phyloP scores from a whole-genome alignment of 2,113 vertebrate species.

The Engystomops pustulosus region DNA sequence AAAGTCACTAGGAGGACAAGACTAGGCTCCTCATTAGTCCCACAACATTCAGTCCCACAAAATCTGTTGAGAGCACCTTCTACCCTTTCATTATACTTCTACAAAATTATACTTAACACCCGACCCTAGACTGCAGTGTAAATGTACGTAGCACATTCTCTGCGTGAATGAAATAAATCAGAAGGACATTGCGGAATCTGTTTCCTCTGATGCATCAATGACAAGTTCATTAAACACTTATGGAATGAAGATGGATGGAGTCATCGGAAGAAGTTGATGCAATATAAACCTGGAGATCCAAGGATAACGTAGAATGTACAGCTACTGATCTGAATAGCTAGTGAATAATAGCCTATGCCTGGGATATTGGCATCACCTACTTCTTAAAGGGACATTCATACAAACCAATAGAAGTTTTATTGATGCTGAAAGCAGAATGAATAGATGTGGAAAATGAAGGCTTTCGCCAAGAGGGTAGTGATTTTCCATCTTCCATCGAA shows the following conservation, averaged over 20 bases:
- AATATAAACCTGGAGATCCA: background rate
- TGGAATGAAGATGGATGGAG: conserved; percentile 48
- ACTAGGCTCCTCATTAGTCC: no score
- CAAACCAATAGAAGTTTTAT: no score
- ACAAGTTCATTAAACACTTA: conserved; percentile 52
- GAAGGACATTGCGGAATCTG: conserved; percentile 21
- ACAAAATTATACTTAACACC: background rate
- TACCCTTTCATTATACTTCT: background rate
- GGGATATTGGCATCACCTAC: background rate
- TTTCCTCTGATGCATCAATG: conserved; percentile 45
- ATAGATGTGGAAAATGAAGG: no score
- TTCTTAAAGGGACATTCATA: background rate
- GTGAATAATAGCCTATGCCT: background rate
- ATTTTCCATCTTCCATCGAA: no score
- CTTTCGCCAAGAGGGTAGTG: no score
- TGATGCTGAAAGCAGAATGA: no score
- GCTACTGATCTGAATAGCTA: background rate
- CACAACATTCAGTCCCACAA: background rate
- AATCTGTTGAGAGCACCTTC: background rate
- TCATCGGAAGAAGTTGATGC: background rate
- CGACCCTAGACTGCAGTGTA: background rate
- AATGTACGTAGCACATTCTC: background rate
- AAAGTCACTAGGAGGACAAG: no score
- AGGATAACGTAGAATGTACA: background rate
- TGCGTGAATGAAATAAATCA: conserved; percentile 3